phyloP scores from a whole-genome alignment of 2,113 vertebrate genomes.

The Corydoras maculifer region DNA sequence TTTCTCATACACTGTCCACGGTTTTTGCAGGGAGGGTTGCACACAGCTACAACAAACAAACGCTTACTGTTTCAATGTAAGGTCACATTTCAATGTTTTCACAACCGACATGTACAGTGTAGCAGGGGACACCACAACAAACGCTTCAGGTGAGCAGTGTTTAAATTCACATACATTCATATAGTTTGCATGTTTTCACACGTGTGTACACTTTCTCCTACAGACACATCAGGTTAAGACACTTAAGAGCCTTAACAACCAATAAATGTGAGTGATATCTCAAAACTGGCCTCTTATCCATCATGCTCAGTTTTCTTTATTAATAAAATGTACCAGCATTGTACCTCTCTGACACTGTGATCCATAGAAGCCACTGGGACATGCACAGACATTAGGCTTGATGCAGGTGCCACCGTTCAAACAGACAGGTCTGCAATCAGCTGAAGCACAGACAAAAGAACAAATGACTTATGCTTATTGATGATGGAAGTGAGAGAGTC shows the following conservation, averaged over 20 bases:
- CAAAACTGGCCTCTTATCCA: no score
- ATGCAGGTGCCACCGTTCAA: slow-evolving; percentile 83
- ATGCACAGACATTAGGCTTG: slow-evolving; percentile 76
- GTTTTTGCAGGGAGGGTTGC: slow-evolving; percentile 86
- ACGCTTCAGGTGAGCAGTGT: no score
- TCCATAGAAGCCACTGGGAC: slow-evolving; percentile 84
- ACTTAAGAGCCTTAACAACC: no score
- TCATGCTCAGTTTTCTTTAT: no score
- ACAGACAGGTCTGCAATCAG: slow-evolving; percentile 78
- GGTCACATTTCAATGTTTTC: not conserved
- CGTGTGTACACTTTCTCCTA: no score
- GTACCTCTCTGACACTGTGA: slow-evolving; percentile 84
- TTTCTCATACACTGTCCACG: slow-evolving; percentile 83
- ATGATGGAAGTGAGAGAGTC: not conserved
- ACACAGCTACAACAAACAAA: slow-evolving; percentile 70
- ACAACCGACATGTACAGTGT: no score
- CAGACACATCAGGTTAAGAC: no score
- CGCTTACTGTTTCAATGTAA: not conserved
- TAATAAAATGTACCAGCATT: not conserved
- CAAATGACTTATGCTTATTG: not conserved
- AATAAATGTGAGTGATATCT: no score
- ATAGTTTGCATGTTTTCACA: no score
- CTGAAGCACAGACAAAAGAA: slow-evolving; percentile 51
- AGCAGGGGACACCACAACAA: no score
- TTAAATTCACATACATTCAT: no score